Evolutionary conservation across 2,113 vertebrate species (phyloP).

Genomic region (Embiotoca jacksoni): DNA sequence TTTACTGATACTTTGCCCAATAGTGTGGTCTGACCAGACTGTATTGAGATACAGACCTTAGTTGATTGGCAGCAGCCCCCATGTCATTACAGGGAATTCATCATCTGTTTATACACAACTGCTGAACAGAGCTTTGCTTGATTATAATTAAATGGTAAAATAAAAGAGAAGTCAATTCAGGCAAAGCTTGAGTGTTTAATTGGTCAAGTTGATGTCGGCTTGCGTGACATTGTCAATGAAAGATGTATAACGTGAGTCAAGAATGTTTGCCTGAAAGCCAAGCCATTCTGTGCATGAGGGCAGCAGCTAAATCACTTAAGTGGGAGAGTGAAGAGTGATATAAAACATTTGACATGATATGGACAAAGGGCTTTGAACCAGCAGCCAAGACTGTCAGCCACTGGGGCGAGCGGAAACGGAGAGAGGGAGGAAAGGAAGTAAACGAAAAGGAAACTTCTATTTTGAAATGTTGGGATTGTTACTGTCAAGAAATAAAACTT

Average conservation of each 20-base stretch:
- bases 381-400: slow-evolving; percentile 62
- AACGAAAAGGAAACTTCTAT: slow-evolving; percentile 19
- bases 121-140: background rate
- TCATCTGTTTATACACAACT: background rate
- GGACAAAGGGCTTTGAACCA: slow-evolving; percentile 64
- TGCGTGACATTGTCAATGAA: slow-evolving; percentile 52
- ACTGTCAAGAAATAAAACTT: background rate
- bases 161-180: slow-evolving; percentile 4
- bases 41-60: background rate
- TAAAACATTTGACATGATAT: slow-evolving; percentile 74
- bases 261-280: slow-evolving; percentile 45
- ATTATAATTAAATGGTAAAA: slow-evolving; percentile 8
- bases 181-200: background rate
- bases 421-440: background rate
- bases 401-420: slow-evolving; percentile 15
- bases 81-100: background rate
- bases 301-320: slow-evolving; percentile 78
- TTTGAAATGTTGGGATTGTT: background rate
- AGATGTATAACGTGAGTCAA: slow-evolving; percentile 38
- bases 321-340: slow-evolving; percentile 72
- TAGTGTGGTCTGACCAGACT: slow-evolving; percentile 8
- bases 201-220: slow-evolving; percentile 21
- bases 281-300: slow-evolving; percentile 47
- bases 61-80: background rate
- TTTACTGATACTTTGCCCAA: background rate